Base-by-base conservation (phyloP, 2,113 vertebrate genomes). In the Andinoacara biseriatus region DNA sequence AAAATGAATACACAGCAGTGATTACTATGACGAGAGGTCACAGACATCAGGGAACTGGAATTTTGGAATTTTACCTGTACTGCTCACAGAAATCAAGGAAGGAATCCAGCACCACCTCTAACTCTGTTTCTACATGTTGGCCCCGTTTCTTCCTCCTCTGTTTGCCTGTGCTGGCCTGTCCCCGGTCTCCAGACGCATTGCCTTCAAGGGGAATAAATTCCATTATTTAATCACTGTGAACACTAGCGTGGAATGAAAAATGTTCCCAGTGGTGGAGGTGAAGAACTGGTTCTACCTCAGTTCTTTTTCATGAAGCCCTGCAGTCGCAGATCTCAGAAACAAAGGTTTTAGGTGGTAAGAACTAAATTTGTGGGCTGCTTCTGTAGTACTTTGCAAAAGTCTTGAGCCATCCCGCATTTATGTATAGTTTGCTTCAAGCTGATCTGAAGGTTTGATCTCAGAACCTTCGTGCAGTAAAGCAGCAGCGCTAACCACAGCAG, bases 1-100 rank as follows among this genome's bases (percentile, higher is more conserved):
- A 49, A 49, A 69, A 69, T 46, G 38, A 67, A 38, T 46, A 35
- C 2, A 49, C 15, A n/a, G 52, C 3, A 10, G 52, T 54, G 18
- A 20, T 54, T 20, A 29, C 7, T 60, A 10, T 40, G 8, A 1
- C 15, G 10, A 38, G 11, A 24, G 31, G n/a, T 24, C 62, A 38
- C 43, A 72, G 17, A 31, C 5, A 49, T 38, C 35, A 38, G 35
- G 35, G 7, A 6, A 38, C 35, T 4, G n/a, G 10, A 35, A 11
- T 54, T 62, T 15, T 57, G 33, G 14, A 14, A 5, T 5, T 76
- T 72, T 72, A 94, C 94, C 83, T 91, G 90, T 93, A 92, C 61
- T 88, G 72, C 2, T 89, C 61, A 80, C 85, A 92, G 86, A 91
- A 92, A 7, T 83, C 65, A 1, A 88, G 67, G 62, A 94, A 93